phyloP scores from a whole-genome alignment of 2,797 vertebrate genomes.

The Acanthornis magna region DNA sequence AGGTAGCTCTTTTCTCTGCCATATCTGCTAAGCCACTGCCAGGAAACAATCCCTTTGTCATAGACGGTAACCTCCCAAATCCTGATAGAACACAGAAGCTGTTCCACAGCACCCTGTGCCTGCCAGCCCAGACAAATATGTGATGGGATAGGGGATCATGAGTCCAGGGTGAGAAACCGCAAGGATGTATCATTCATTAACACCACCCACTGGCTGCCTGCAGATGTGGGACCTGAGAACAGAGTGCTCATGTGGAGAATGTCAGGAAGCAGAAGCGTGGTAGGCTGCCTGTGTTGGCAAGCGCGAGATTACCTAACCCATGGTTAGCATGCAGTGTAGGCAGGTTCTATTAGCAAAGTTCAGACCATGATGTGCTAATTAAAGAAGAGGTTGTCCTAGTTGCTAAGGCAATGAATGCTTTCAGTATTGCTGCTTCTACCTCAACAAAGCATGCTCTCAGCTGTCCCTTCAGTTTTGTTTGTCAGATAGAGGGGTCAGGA shows the following conservation, averaged over 20 bases:
- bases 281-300: slow-evolving; percentile 23
- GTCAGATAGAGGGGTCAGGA: not conserved
- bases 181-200: slow-evolving; percentile 39
- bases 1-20: not conserved
- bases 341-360: slow-evolving; percentile 55
- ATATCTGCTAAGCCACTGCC: not conserved
- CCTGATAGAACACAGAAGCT: not conserved
- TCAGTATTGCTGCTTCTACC: slow-evolving; percentile 6
- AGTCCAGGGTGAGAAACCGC: slow-evolving; percentile 21
- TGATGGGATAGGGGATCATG: not conserved
- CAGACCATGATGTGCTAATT: slow-evolving; percentile 49
- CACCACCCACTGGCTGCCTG: slow-evolving; percentile 39
- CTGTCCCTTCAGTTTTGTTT: not conserved
- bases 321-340: slow-evolving; percentile 30
- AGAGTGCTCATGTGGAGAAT: slow-evolving; percentile 1
- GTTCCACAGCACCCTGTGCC: not conserved
- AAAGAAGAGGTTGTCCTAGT: slow-evolving; percentile 54
- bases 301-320: not conserved
- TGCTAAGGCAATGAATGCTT: slow-evolving; percentile 51
- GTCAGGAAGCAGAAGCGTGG: slow-evolving; percentile 33
- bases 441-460: not conserved
- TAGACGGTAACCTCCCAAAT: not conserved
- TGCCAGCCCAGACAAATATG: not conserved
- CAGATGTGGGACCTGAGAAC: slow-evolving; percentile 60
- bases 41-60: not conserved